Evolutionary conservation across 2,888 invertebrate species (phyloP).

Genomic region (Philonicus albiceps): DNA sequence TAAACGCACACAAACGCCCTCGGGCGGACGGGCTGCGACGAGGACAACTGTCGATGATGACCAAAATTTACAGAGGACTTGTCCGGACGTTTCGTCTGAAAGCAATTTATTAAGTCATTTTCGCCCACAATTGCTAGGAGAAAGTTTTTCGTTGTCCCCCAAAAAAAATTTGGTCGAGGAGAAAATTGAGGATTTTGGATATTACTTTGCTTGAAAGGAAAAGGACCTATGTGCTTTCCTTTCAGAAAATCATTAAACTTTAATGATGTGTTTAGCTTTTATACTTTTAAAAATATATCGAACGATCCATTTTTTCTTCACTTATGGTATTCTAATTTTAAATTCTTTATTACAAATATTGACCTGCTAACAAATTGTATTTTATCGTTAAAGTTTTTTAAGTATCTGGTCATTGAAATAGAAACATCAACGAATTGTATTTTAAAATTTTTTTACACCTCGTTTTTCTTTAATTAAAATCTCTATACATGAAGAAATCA

Average conservation of each 20-base stretch:
- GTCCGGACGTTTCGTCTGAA: neutral
- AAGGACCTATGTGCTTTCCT: neutral
- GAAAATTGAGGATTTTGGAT: neutral
- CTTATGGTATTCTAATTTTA: too few species aligned
- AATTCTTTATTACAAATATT: too few species aligned
- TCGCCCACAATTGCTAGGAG: neutral
- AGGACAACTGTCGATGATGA: neutral
- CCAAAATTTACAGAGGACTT: neutral
- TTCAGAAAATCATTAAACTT: neutral
- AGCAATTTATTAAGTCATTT: slow-evolving; percentile 11
- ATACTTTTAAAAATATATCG: neutral
- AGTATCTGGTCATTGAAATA: too few species aligned
- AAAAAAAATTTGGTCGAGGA: neutral
- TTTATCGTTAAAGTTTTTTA: too few species aligned
- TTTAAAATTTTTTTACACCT: too few species aligned
- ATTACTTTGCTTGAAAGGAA: neutral
- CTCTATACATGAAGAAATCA: too few species aligned
- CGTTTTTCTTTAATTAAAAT: too few species aligned
- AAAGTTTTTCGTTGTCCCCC: neutral
- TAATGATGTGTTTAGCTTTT: neutral
- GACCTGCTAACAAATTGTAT: too few species aligned
- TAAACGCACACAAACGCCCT: neutral
- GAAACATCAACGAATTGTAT: too few species aligned
- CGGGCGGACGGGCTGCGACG: neutral
- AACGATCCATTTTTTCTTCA: too few species aligned